These are phyloP conservation scores for Acronicta alni DNA, from an alignment of 2,888 invertebrate genomes.

Conservation along the genomic window DNA sequence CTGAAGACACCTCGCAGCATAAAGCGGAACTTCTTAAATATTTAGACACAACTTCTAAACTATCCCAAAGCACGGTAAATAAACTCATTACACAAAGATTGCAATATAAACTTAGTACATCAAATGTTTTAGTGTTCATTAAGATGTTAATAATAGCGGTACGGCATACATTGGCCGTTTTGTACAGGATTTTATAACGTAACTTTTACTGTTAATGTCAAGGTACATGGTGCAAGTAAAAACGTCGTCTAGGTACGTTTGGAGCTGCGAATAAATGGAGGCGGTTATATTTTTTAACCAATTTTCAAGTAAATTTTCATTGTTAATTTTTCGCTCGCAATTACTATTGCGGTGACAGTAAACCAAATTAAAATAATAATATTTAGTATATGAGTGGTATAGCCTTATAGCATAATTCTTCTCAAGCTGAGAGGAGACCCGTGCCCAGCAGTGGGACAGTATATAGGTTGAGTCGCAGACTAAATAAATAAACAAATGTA, in stretches of 20 bases:
- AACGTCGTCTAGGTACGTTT: slow-evolving; percentile 3
- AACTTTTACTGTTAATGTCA: slow-evolving; percentile 61
- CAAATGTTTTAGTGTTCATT: slow-evolving; percentile 67
- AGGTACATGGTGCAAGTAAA: slow-evolving; percentile 22
- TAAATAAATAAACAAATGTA: too few species aligned
- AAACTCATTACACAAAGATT: slow-evolving; percentile 52
- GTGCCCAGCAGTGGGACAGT: too few species aligned
- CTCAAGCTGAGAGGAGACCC: too few species aligned
- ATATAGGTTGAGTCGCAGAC: too few species aligned
- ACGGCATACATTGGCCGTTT: slow-evolving; percentile 54
- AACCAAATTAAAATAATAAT: too few species aligned
- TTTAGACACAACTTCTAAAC: slow-evolving; percentile 21
- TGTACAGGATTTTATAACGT: slow-evolving; percentile 63
- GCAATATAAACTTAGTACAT: slow-evolving; percentile 68
- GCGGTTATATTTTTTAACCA: too few species aligned
- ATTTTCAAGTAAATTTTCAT: too few species aligned
- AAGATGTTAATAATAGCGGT: slow-evolving; percentile 51
- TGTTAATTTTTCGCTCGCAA: too few species aligned
- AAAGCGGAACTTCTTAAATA: slow-evolving; percentile 12
- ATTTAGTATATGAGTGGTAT: too few species aligned
- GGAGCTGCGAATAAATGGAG: slow-evolving; percentile 5
- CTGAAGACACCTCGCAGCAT: not conserved
- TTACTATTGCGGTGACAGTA: too few species aligned
- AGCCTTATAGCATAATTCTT: too few species aligned
- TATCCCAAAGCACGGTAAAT: slow-evolving; percentile 22